Evolutionary conservation across 1,140 invertebrate genomes (phyloP).

Genomic region (Drosophila funebris): DNA sequence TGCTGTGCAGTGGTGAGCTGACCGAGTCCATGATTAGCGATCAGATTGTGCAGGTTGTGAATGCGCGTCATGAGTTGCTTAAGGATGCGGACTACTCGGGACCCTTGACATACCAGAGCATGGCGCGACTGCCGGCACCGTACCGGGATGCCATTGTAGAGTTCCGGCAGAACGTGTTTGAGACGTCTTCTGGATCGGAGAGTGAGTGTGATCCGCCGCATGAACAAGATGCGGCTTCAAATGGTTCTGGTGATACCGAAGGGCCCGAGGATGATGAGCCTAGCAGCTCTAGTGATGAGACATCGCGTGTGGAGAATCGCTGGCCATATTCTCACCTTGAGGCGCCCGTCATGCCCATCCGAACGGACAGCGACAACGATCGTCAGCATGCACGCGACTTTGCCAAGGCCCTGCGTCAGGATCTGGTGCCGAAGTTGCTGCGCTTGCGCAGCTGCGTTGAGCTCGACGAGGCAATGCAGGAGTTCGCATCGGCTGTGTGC

Average conservation of each 20-base stretch:
- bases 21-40: slow-evolving; percentile 84
- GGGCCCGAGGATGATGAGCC: slow-evolving; percentile 87
- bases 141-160: slow-evolving; percentile 87
- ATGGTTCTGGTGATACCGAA: slow-evolving; percentile 89
- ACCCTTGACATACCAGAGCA: slow-evolving; percentile 92
- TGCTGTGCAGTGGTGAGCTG: slow-evolving; percentile 90
- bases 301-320: slow-evolving; percentile 75
- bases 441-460: slow-evolving; percentile 84
- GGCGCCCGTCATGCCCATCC: slow-evolving; percentile 76
- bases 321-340: slow-evolving; percentile 83
- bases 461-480: slow-evolving; percentile 94
- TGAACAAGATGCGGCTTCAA: slow-evolving; percentile 84
- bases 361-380: slow-evolving; percentile 79
- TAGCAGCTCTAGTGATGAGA: slow-evolving; percentile 80
- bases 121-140: slow-evolving; percentile 91
- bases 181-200: slow-evolving; percentile 85
- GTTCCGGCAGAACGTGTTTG: slow-evolving; percentile 85
- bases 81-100: slow-evolving; percentile 93
- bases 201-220: slow-evolving; percentile 85
- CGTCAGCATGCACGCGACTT: slow-evolving; percentile 82
- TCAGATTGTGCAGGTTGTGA: slow-evolving; percentile 87
- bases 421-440: slow-evolving; percentile 88
- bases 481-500: slow-evolving; percentile 96
- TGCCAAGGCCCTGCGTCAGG: slow-evolving; percentile 84
- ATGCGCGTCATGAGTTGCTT: slow-evolving; percentile 89